Evolutionary conservation across 30 jellyfish, hydroid and myxozoan genomes (phyloP).

Genomic region (Sanderia malayensis): DNA sequence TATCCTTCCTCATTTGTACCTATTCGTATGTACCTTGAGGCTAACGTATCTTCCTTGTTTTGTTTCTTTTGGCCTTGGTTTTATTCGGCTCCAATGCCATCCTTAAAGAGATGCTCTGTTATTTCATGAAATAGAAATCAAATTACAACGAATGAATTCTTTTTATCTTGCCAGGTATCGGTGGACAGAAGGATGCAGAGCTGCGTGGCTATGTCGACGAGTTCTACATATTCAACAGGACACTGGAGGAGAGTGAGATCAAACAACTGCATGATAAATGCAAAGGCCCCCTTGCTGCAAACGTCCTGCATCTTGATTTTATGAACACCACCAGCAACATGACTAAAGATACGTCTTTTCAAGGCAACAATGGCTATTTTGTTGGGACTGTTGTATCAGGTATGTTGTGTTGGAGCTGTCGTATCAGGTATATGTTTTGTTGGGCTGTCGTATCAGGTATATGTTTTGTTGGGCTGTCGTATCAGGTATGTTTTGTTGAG

Average conservation of each 20-base stretch:
- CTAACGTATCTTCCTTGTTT: too few relatives aligned
- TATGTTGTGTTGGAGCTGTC: too few relatives aligned
- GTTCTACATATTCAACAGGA: conserved; percentile 78
- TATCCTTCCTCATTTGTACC: too few relatives aligned
- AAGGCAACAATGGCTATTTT: conserved; percentile 83
- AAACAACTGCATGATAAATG: conserved; percentile 67
- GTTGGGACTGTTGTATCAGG: conserved; percentile 62
- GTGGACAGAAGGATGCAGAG: conserved; percentile 80
- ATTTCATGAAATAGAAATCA: too few relatives aligned
- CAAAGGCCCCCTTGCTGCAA: conserved; percentile 83
- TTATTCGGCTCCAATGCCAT: too few relatives aligned
- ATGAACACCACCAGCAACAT: conserved; percentile 50
- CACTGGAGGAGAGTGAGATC: conserved; percentile 58
- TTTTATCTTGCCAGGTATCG: conserved; percentile 59
- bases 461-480: too few relatives aligned
- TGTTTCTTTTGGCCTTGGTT: too few relatives aligned
- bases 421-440: too few relatives aligned
- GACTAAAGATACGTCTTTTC: conserved; percentile 73
- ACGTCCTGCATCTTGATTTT: conserved; percentile 66
- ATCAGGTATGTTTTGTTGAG: conserved; percentile 67
- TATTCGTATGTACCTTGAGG: too few relatives aligned
- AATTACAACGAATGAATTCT: too few relatives aligned
- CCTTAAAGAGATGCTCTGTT: too few relatives aligned
- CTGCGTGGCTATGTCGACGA: conserved; percentile 86
- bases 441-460: too few relatives aligned